These are phyloP conservation scores for Corythornis cristatus DNA, from an alignment of 2,113 vertebrate species.

Conservation along the genomic window DNA sequence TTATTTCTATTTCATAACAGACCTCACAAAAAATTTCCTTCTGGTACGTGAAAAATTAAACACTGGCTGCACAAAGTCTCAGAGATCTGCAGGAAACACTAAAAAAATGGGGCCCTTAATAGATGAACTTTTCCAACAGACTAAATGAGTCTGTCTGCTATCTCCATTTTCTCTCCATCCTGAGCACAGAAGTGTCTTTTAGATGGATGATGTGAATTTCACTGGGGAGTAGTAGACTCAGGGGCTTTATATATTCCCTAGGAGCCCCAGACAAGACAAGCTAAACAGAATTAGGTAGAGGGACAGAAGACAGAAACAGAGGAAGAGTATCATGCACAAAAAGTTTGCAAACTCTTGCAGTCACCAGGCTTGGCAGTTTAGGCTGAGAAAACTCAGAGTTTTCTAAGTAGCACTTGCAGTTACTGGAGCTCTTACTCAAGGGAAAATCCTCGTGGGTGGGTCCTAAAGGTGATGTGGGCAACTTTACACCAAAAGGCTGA, in stretches of 20 bases:
- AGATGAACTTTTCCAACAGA: neutral
- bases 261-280: constrained; percentile 5
- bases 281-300: constrained; percentile 36
- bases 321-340: neutral
- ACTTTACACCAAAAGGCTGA: neutral
- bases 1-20: neutral
- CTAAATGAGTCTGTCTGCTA: constrained; percentile 34
- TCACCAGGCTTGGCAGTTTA: neutral
- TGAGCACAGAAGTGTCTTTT: constrained; percentile 35
- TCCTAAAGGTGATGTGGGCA: neutral
- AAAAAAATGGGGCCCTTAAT: constrained; percentile 9
- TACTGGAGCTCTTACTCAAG: neutral
- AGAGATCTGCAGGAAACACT: neutral
- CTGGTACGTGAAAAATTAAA: neutral
- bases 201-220: constrained; percentile 48
- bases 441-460: neutral
- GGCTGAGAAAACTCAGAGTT: neutral
- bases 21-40: neutral
- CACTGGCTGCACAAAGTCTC: neutral
- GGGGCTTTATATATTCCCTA: constrained; percentile 8
- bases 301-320: constrained; percentile 5
- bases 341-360: neutral
- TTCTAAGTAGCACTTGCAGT: neutral
- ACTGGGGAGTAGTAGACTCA: neutral
- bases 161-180: constrained; percentile 35